Evolutionary conservation across 1,140 invertebrate genomes (phyloP), one percentile per base, ranked within the genome.

Genomic region (Dreissena rostriformis): DNA sequence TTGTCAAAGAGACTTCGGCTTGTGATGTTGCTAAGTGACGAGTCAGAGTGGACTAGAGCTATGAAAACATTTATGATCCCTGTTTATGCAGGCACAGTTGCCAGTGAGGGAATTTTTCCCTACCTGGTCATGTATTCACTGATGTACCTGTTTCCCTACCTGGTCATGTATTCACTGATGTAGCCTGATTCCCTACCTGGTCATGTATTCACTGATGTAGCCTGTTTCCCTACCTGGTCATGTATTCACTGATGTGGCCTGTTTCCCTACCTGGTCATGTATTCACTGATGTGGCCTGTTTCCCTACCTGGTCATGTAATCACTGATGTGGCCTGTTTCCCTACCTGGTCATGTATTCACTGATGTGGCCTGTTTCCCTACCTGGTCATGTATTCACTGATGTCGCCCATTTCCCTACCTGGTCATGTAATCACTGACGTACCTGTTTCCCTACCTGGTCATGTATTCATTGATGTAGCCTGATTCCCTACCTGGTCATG

Each of bases 131-230:
- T 95, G 93, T 97, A 99, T 86, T 99, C 98, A 19, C 96, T 96
- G 91, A 99, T 97, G 91, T 99, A 97, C 73, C 96, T 94, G 91
- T 96, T 95, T 95, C 12, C 96, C 95, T n/a, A n/a, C n/a, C n/a
- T n/a, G n/a, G n/a, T n/a, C n/a, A n/a, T n/a, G n/a, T n/a, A n/a
- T n/a, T n/a, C n/a, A n/a, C n/a, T n/a, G n/a, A n/a, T n/a, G n/a
- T n/a, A n/a, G n/a, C n/a, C 29, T 81, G 66, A 70, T 12, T 63
- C 29, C 24, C 19, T 83, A 91, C 89, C 86, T 88, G 68, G 84
- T 87, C 28, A 99, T 95, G 93, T 97, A 99, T 86, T 99, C 98
- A 19, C 96, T 96, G 91, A 99, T 97, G 91, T 99, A 97, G 73
- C 96, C 94, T 81, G 66, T 80, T 12, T 63, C 29, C 24, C 19